Conservation (phyloP, 2,888 invertebrate genomes). For the Bedellia somnulentella region DNA sequence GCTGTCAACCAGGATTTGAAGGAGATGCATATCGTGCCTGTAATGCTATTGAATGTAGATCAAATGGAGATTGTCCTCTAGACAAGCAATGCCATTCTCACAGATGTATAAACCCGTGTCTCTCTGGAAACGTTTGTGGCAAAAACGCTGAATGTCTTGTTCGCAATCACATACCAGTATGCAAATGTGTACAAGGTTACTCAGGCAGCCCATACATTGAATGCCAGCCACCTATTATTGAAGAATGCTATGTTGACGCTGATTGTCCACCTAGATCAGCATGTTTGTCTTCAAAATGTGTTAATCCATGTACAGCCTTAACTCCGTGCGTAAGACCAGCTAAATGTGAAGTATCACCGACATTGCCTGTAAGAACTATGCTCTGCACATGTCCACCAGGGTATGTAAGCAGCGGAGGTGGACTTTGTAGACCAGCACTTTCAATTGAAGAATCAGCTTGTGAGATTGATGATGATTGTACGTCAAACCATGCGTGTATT, state of each 20-base stretch:
- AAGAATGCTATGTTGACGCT: slow-evolving; percentile 77
- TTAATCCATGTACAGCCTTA: slow-evolving; percentile 77
- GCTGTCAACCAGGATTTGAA: slow-evolving; percentile 78
- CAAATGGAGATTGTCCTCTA: slow-evolving; percentile 84
- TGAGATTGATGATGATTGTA: slow-evolving; percentile 76
- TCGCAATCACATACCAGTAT: slow-evolving; percentile 81
- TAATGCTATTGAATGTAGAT: slow-evolving; percentile 78
- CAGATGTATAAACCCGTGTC: slow-evolving; percentile 83
- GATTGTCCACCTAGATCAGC: slow-evolving; percentile 81
- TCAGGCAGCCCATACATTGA: slow-evolving; percentile 81
- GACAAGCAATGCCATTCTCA: slow-evolving; percentile 84
- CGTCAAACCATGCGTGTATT: slow-evolving; percentile 75
- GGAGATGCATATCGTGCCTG: slow-evolving; percentile 78
- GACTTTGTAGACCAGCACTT: slow-evolving; percentile 75
- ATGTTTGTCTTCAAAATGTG: slow-evolving; percentile 80
- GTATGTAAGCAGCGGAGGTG: slow-evolving; percentile 83
- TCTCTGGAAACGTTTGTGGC: slow-evolving; percentile 76
- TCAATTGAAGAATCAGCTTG: slow-evolving; percentile 68
- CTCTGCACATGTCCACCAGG: slow-evolving; percentile 88
- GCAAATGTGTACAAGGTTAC: slow-evolving; percentile 77
- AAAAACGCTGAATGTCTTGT: slow-evolving; percentile 77
- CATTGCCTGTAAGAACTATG: slow-evolving; percentile 85
- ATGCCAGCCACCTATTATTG: slow-evolving; percentile 71
- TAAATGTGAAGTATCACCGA: slow-evolving; percentile 78
- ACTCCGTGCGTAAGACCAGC: slow-evolving; percentile 81